Base-by-base conservation (phyloP, 2,888 invertebrate genomes). In the Prosopocoilus inquinatus region DNA sequence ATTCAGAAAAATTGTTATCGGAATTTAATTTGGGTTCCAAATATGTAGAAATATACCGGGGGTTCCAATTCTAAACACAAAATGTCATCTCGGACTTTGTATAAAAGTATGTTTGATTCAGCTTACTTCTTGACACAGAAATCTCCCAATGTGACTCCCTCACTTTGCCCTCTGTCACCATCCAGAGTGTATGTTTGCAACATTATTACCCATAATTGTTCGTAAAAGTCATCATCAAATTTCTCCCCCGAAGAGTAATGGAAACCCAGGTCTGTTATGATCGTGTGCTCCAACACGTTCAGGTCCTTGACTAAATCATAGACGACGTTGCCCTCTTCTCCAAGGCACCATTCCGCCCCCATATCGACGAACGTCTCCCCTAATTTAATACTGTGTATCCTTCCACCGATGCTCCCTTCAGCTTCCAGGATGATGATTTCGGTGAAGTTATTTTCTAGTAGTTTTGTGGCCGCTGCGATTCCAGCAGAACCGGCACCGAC, bases 401-500 rank as follows among this genome's bases (percentile, higher is more conserved):
- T 59, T 9, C 78, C 78, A n/a, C 76, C 77, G 16, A 76, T 73
- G 32, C 76, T 66, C 55, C 72, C 67, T 64, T 74, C 73, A 2
- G 76, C 77, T 62, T 77, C 77, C 52, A 75, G 71, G 58, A 85
- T 75, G 3, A 70, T 77, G 5, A 85, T 63, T 65, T 82, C 75
- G 35, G 70, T 68, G 9, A 80, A 68, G n/a, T 80, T 80, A 62
- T 74, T 75, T 64, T 80, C 75, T 9, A 78, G 60, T 12, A 84
- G 69, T 55, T 75, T 74, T 9, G 75, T 70, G 16, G 82, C 82
- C 15, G 83, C 81, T 11, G 83, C 79, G 50, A 84, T 75, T 3
- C 84, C 84, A 28, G 83, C 72, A 13, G 80, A 78, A 15, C 84
- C 84, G 38, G 82, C 83, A 54, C 85, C 85, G 53, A 85, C 73